phyloP scores from a whole-genome alignment of 1,140 invertebrate genomes.

The Saccostrea glomerata region DNA sequence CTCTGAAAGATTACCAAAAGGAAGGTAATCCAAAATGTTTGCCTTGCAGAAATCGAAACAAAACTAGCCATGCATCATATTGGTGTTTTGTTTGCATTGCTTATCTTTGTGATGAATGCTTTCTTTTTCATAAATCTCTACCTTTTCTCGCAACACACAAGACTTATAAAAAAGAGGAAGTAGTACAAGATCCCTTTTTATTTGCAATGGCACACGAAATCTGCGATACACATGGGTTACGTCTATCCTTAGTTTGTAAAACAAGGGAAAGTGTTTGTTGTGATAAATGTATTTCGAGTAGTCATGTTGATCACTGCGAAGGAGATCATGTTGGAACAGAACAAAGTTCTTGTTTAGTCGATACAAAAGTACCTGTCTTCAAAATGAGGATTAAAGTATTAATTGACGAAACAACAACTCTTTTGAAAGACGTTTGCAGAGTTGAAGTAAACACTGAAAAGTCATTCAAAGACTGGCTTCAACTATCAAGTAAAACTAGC shows the following conservation, averaged over 20 bases:
- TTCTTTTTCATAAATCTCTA: not conserved
- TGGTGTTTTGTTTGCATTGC: not conserved
- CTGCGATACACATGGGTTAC: not conserved
- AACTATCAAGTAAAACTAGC: not conserved
- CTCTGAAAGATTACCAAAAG: not conserved
- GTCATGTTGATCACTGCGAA: not conserved
- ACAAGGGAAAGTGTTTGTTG: not conserved
- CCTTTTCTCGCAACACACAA: not conserved
- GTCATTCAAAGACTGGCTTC: not conserved
- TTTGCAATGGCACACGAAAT: not conserved
- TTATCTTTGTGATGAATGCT: not conserved
- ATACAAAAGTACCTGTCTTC: not conserved
- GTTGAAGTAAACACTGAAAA: not conserved
- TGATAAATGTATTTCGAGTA: not conserved
- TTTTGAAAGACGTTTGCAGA: not conserved
- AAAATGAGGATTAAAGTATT: not conserved
- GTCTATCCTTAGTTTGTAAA: not conserved
- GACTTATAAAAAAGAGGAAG: not conserved
- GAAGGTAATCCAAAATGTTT: not conserved
- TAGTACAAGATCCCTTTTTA: not conserved
- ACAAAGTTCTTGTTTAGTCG: not conserved
- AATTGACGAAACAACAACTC: not conserved
- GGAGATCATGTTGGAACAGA: not conserved
- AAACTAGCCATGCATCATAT: not conserved
- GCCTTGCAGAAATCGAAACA: not conserved